Percentiles rank a stretch among this genome's conserved stretches.
Conservation (phyloP, 2,797 vertebrate species). For the Acropternis orthonyx region DNA sequence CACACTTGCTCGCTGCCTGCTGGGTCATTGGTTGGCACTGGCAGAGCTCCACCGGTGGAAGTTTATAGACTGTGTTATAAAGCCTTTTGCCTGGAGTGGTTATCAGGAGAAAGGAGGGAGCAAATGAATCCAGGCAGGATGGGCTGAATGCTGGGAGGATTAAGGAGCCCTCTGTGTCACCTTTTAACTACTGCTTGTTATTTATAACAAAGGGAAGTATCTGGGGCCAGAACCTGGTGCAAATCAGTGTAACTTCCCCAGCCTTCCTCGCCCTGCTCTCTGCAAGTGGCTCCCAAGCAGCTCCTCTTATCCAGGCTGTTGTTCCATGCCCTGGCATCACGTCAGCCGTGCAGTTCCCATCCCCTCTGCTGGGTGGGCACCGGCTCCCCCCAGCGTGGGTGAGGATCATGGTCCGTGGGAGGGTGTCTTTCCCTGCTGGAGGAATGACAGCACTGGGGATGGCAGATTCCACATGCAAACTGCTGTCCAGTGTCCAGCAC, state of each 20-base stretch:
- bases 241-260: not conserved
- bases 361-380: not conserved
- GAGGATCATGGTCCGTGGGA: not conserved
- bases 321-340: not conserved
- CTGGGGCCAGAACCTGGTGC: not conserved
- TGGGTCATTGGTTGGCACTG: constrained; percentile 37
- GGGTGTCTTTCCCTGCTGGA: not conserved
- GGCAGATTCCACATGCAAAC: not conserved
- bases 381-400: fast-evolving
- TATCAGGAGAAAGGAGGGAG: not conserved
- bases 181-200: not conserved
- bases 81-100: not conserved
- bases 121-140: not conserved
- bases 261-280: not conserved
- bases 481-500: not conserved
- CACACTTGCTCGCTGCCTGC: not conserved
- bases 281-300: not conserved
- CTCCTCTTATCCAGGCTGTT: not conserved
- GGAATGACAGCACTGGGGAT: not conserved
- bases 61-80: not conserved
- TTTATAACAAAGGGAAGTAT: not conserved
- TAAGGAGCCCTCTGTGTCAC: not conserved
- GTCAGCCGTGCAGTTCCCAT: not conserved
- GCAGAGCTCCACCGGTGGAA: not conserved
- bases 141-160: not conserved